Evolutionary conservation across 2,113 vertebrate species (phyloP).

Genomic region (Scortum barcoo): DNA sequence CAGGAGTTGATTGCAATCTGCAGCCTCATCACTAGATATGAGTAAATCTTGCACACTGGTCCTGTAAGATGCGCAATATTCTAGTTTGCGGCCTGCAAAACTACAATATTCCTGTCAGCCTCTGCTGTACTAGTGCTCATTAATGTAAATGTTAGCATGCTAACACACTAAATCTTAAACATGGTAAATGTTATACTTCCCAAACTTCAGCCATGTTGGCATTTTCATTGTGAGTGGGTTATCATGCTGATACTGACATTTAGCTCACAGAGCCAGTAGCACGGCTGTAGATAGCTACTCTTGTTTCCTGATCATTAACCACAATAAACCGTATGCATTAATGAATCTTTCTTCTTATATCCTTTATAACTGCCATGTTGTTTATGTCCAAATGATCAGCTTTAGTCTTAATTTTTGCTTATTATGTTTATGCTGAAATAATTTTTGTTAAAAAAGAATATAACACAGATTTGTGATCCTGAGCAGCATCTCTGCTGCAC

Average conservation of each 20-base stretch:
- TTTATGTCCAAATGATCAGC: not conserved
- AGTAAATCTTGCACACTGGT: too few relatives aligned
- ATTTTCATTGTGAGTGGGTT: too few relatives aligned
- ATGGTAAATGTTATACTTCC: not conserved
- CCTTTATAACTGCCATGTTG: too few relatives aligned
- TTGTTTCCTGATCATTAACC: not conserved
- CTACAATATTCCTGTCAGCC: too few relatives aligned
- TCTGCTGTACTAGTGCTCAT: not conserved
- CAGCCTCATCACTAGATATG: too few relatives aligned
- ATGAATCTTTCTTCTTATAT: not conserved
- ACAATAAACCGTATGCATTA: not conserved
- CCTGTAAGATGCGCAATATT: too few relatives aligned
- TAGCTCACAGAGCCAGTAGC: too few relatives aligned
- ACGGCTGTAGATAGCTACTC: too few relatives aligned
- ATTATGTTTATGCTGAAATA: not conserved
- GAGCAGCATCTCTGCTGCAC: not conserved
- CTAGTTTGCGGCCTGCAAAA: too few relatives aligned
- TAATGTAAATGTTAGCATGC: not conserved
- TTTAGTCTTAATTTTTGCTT: not conserved
- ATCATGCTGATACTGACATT: too few relatives aligned
- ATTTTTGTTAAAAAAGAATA: not conserved
- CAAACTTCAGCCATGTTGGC: not conserved
- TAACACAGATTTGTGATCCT: not conserved
- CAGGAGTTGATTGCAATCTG: too few relatives aligned
- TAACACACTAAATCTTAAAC: not conserved